A percentile compares a stretch with the other conserved stretches of the same genome.
phyloP scores from a whole-genome alignment of 2,113 vertebrate genomes.

The Fregata magnificens region DNA sequence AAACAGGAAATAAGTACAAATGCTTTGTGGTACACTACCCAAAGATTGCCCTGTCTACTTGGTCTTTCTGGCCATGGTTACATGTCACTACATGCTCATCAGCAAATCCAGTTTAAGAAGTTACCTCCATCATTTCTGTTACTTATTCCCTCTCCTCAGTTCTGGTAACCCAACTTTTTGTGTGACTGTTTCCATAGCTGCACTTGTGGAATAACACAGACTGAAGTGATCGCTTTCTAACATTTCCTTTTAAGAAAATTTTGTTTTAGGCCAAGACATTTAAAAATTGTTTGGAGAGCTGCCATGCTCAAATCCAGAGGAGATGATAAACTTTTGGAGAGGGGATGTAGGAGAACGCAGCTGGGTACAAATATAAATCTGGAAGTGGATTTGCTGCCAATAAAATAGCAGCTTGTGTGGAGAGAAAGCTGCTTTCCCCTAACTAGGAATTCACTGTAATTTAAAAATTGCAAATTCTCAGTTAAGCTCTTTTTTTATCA shows the following conservation, averaged over 20 bases:
- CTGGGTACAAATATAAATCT: neutral
- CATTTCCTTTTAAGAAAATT: neutral
- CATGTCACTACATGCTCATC: neutral
- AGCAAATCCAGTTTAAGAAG: neutral
- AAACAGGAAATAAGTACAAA: neutral
- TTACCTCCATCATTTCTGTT: neutral
- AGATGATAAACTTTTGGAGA: neutral
- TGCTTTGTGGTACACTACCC: neutral
- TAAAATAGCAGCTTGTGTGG: neutral
- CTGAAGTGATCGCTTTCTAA: neutral
- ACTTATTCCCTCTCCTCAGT: neutral
- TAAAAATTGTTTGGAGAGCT: neutral
- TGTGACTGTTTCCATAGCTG: neutral
- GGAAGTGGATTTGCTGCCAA: neutral
- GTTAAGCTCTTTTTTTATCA: neutral
- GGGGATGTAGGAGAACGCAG: neutral
- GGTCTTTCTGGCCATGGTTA: neutral
- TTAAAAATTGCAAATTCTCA: neutral
- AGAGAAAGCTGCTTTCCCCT: neutral
- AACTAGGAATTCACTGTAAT: neutral
- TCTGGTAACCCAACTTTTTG: neutral
- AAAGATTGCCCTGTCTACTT: neutral
- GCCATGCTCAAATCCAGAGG: neutral
- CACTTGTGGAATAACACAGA: neutral
- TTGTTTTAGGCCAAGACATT: neutral